Base-by-base conservation (phyloP, 2,888 invertebrate species). In the Drosophila seclusa region DNA sequence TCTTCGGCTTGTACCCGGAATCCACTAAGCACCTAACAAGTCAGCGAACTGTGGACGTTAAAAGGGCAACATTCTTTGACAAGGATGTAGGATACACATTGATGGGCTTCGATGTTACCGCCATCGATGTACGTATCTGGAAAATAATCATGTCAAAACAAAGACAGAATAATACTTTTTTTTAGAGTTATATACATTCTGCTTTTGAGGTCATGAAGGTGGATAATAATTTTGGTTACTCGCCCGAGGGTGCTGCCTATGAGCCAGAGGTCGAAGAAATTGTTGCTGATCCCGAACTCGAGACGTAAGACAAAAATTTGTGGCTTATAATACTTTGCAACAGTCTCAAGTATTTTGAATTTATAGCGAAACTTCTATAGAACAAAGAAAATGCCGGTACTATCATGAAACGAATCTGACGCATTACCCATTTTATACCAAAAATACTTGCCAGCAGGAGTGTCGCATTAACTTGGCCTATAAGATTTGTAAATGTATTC, bases 391-490 rank as follows among this genome's bases (percentile, higher is more conserved):
- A 60, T 93, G 93, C 31, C 91, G 93, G 2, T 93, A 92, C 54
- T 79, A 83, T 29, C 82, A 90, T 42, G 93, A 93, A 79, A 90
- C 92, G 4, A 93, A 93, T 90, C 84, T 93, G 27, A 89, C 89
- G 0, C 92, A 93, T 82, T 93, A 80, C 80, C 87, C 90, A 0
- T 85, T 92, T 38, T 93, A 93, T 60, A 92, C 93, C 0, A 90
- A 87, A 69, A 91, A 92, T 61, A 76, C 92, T 18, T 93, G 93
- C 50, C 66, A 82, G 8, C 93, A 93, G 59, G 92, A 93, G 66
- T 93, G 93, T 58, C 92, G 93, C 5, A 76, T 93, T 0, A 90
- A 92, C 64, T 73, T 93, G 64, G 92, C 92, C 0, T 91, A 85
- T 34, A 78, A 82, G 38, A 73, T 85, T 16, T 93, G 93, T 62